A percentile compares a stretch with the other conserved stretches of the same genome.
Evolutionary conservation across 2,113 vertebrate genomes (phyloP).

Genomic region (Cephalopterus ornatus): DNA sequence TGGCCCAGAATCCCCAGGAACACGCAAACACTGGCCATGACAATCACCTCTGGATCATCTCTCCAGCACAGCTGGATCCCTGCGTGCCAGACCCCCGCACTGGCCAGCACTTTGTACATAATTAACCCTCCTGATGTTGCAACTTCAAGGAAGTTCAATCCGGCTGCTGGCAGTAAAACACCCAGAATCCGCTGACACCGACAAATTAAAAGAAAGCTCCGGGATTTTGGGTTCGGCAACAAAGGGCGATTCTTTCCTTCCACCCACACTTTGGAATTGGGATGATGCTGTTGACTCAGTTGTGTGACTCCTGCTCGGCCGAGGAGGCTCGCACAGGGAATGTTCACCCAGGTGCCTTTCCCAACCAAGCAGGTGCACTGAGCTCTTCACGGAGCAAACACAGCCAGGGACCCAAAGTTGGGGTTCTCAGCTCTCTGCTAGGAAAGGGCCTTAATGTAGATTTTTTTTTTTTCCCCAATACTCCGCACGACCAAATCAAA

Average conservation of each 20-base stretch:
- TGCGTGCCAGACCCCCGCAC: conserved; percentile 19
- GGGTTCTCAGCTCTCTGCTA: neutral
- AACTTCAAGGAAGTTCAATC: conserved; percentile 45
- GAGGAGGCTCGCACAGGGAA: neutral
- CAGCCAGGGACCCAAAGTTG: neutral
- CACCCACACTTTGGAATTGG: neutral
- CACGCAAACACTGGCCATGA: neutral
- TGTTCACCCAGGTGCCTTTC: neutral
- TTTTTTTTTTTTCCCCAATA: too few species aligned
- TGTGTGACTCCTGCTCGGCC: neutral
- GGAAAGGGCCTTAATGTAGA: neutral
- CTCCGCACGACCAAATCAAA: neutral
- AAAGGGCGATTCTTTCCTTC: conserved; percentile 19
- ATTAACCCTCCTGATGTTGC: conserved; percentile 60
- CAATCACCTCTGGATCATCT: conserved; percentile 43
- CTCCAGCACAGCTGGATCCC: conserved; percentile 49
- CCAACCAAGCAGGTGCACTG: neutral
- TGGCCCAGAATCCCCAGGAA: neutral
- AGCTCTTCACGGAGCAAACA: neutral
- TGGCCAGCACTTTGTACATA: conserved; percentile 45
- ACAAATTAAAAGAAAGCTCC: neutral
- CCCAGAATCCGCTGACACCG: neutral
- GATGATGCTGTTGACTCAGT: conserved; percentile 21
- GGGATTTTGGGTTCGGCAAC: conserved; percentile 12
- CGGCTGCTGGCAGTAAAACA: conserved; percentile 31